phyloP scores from a whole-genome alignment of 1,140 invertebrate genomes.

The Heliconius hermathena region DNA sequence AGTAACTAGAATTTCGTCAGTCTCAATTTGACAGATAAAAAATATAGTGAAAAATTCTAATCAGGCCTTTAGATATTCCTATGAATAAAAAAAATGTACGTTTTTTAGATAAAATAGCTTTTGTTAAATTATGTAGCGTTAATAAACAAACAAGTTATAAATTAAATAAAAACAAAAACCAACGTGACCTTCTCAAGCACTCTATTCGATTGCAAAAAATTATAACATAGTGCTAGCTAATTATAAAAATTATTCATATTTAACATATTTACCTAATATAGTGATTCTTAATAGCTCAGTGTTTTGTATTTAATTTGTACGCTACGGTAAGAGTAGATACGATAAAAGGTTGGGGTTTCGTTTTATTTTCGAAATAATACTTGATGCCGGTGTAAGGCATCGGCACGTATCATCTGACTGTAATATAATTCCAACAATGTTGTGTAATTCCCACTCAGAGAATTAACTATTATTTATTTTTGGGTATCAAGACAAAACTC shows the following conservation, averaged over 20 bases:
- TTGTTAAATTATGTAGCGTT: background rate
- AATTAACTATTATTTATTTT: too few species aligned
- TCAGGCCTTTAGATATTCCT: background rate
- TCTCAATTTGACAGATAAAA: too few species aligned
- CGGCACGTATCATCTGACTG: too few species aligned
- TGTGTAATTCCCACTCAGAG: too few species aligned
- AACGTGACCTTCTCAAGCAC: constrained; percentile 22
- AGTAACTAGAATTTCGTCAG: too few species aligned
- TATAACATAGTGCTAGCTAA: constrained; percentile 17
- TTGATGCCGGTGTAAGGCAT: too few species aligned
- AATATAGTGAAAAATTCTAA: too few species aligned
- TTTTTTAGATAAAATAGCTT: background rate
- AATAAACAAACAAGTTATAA: background rate
- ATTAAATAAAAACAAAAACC: background rate
- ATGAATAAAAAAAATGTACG: background rate
- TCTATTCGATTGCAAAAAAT: constrained; percentile 22
- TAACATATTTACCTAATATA: background rate
- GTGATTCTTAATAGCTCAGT: background rate
- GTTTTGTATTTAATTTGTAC: background rate
- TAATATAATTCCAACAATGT: too few species aligned
- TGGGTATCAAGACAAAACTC: too few species aligned
- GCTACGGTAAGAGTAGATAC: too few species aligned
- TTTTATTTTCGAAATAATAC: too few species aligned
- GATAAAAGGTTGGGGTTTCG: too few species aligned
- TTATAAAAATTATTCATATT: constrained; percentile 20